Base-by-base conservation (phyloP, 2,113 vertebrate species). In the Romanogobio albipinnatus region DNA sequence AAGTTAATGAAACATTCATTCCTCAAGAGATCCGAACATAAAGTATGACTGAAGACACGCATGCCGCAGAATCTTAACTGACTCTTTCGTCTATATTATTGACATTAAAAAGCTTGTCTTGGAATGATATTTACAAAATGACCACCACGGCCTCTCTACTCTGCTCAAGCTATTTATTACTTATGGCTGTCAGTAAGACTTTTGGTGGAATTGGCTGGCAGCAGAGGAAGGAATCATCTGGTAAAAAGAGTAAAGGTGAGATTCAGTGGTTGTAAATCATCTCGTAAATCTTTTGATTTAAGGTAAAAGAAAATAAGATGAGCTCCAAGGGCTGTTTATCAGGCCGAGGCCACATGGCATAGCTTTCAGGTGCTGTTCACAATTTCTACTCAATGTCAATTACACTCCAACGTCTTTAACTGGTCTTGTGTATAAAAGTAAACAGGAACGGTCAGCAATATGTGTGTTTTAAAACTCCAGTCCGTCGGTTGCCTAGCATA, bases 261-360 rank as follows among this genome's bases (percentile, higher is more conserved):
- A 86, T 84, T 82, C 80, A 80, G 81, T 83, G 86, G 76, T 75
- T 78, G 76, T 91, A 90, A 90, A 92, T 86, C 85, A 87, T 82
- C 59, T 89, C 85, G 86, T 94, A 89, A 92, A 93, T 94, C 88
- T 86, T 81, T 85, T 47, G 61, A 88, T 90, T 89, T 90, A 81
- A 66, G 74, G 64, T 39, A 68, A 33, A 80, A 76, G 61, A 47
- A 78, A 49, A 82, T 76, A 87, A 86, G 87, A 88, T 76, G 73
- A 62, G 59, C 81, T 68, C 14, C 53, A 29, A 17, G 11, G 19
- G 39, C 49, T 68, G 70, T 84, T 88, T 88, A 84, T 84, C 85
- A 59, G 49, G 56, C 36, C 45, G 8, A 26, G 74, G 66, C 26
- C 45, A 71, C 91, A 90, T 89, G 88, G 88, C 92, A 91, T 87